Percentiles rank a stretch among this genome's conserved stretches.
These are phyloP conservation scores for Eremophila alpestris DNA, from an alignment of 2,797 vertebrate species.

Conservation along the genomic window DNA sequence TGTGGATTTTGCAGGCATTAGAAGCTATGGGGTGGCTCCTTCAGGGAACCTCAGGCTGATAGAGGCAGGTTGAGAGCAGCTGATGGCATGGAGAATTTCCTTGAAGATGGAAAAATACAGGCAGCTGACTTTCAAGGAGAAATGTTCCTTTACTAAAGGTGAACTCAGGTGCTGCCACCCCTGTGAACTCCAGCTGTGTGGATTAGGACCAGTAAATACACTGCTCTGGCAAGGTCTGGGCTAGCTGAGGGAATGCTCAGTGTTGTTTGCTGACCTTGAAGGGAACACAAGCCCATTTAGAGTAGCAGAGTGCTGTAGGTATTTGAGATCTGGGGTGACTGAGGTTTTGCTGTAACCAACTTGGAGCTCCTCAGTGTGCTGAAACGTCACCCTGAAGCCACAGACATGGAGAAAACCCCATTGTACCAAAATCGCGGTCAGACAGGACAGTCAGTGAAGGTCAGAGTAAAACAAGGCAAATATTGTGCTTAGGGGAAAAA, in stretches of 20 bases:
- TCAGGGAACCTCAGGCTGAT: background rate
- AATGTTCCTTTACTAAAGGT: background rate
- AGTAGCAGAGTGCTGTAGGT: background rate
- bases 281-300: slow-evolving; percentile 24
- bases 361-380: background rate
- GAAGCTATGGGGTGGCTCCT: background rate
- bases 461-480: slow-evolving; percentile 27
- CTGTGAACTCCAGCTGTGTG: slow-evolving; percentile 40
- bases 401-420: slow-evolving; percentile 31
- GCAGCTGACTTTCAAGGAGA: background rate
- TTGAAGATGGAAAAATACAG: slow-evolving; percentile 49
- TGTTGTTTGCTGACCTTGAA: slow-evolving; percentile 8
- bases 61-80: background rate
- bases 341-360: slow-evolving; percentile 38
- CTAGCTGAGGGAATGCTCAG: background rate
- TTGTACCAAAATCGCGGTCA: slow-evolving; percentile 3
- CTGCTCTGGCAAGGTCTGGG: slow-evolving; percentile 31
- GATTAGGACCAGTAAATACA: background rate
- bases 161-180: background rate
- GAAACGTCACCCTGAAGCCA: background rate
- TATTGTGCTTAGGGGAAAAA: background rate
- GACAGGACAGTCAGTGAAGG: slow-evolving; percentile 23
- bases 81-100: background rate
- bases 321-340: background rate
- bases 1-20: background rate